Evolutionary conservation across 2,797 vertebrate genomes (phyloP).

Genomic region (Neosilurus mollespiculum): DNA sequence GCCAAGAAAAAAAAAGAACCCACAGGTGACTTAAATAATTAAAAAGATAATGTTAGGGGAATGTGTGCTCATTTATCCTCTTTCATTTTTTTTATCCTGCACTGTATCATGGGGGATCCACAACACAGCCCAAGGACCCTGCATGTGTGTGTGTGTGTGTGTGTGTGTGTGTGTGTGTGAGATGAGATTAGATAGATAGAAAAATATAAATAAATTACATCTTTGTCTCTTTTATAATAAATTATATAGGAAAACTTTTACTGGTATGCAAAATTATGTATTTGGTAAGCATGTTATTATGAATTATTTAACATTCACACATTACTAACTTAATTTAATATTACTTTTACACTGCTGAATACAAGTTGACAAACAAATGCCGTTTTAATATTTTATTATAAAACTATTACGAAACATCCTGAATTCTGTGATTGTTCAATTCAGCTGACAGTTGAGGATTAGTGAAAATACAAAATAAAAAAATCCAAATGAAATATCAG

Average conservation of each 20-base stretch:
- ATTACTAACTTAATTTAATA: too few relatives aligned
- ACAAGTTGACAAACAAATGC: neutral
- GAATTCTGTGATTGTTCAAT: neutral
- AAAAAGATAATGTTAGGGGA: neutral
- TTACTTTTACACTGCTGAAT: neutral
- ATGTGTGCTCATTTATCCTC: neutral
- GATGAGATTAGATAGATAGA: neutral
- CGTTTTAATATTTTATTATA: neutral
- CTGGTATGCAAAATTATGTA: too few relatives aligned
- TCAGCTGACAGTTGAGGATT: neutral
- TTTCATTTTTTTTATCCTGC: neutral
- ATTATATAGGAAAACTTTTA: too few relatives aligned
- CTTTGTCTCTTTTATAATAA: too few relatives aligned
- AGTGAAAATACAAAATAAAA: neutral
- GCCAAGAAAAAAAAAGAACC: too few relatives aligned
- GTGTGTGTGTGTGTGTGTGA: too few relatives aligned
- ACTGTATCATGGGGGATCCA: neutral
- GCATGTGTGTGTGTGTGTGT: too few relatives aligned
- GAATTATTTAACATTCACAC: neutral
- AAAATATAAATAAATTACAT: too few relatives aligned
- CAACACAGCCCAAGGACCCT: neutral
- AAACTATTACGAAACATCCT: neutral
- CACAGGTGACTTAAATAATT: neutral
- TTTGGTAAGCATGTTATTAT: too few relatives aligned
- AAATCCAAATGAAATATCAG: neutral